Conservation (phyloP, 2,888 invertebrate species). For the Rhabditoides inermis region DNA sequence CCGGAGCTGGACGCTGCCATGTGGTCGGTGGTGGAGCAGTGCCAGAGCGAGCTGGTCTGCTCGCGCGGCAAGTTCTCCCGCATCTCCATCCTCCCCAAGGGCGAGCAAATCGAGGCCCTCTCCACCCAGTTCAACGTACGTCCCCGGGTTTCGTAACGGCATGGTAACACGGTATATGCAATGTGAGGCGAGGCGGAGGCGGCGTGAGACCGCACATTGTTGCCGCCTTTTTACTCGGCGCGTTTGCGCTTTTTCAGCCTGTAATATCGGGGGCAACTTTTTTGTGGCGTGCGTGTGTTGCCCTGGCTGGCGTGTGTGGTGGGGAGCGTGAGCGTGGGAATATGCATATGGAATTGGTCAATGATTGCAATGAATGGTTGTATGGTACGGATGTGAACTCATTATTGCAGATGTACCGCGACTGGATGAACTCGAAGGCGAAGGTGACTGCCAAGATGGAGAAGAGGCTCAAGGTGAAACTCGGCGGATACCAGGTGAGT, state of each 20-base stretch:
- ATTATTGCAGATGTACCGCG: conserved; percentile 66
- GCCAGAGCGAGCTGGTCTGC: conserved; percentile 37
- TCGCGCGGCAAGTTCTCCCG: conserved; percentile 36
- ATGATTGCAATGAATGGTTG: too few species aligned
- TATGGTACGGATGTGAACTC: too few species aligned
- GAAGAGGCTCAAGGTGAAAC: conserved; percentile 87
- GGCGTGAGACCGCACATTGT: too few species aligned
- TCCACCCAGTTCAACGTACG: conserved; percentile 38
- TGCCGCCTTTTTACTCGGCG: too few species aligned
- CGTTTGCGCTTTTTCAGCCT: too few species aligned
- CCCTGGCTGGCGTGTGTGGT: too few species aligned
- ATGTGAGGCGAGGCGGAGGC: too few species aligned
- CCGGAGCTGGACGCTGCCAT: conserved; percentile 30
- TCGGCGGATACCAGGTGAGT: conserved; percentile 77
- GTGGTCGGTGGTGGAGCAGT: conserved; percentile 44
- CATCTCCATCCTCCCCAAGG: conserved; percentile 30
- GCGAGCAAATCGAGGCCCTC: conserved; percentile 47
- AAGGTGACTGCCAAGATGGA: conserved; percentile 94
- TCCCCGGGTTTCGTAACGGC: not conserved
- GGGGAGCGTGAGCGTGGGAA: too few species aligned
- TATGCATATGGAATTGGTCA: too few species aligned
- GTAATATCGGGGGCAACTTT: too few species aligned
- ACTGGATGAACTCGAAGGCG: conserved; percentile 91
- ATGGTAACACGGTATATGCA: too few species aligned
- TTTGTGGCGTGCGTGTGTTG: too few species aligned